Evolutionary conservation across 2,113 vertebrate species (phyloP), one percentile per base, ranked within the genome.

Genomic region (Synchiropus splendidus): DNA sequence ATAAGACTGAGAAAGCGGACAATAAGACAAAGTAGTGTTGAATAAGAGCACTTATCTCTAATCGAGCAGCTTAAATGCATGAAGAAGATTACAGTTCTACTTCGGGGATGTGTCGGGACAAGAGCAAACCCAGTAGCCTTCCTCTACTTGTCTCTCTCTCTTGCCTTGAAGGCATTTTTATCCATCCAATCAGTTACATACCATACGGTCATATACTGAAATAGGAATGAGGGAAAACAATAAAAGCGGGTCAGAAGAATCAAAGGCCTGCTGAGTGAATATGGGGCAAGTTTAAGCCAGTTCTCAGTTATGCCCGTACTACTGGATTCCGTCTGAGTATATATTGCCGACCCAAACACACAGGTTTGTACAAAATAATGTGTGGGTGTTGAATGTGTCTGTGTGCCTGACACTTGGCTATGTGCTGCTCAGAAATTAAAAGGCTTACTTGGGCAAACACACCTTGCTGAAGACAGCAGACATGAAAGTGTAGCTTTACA

Each of bases 151-250:
- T 66, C 51, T 48, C 45, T 3, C 15, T 56, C 61, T 74, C 45
- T 59, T 48, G 79, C 74, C 75, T 73, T 51, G 41, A 21, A 79
- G 64, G 64, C 76, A 66, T 83, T 82, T 77, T 77, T 69, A 70
- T 82, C 79, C 73, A 58, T 63, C 82, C 77, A 68, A 85, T 82
- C 78, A 78, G 73, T 61, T 76, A 75, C 79, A 81, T 76, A 75
- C 74, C 70, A 83, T 48, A 68, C 60, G 21, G 72, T 74, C 75
- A 82, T 74, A 70, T 67, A 43, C 52, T 49, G 61, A 72, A 85
- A 85, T 64, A 79, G 57, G 46, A 56, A 10, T 13, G 16, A 37
- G 14, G 11, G 16, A 77, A 59, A 75, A 64, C 58, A 77, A 72
- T 64, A 61, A 75, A 75, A 72, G 60, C 70, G 68, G 82, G 74